Evolutionary conservation across 2,888 invertebrate genomes (phyloP), one percentile per base, ranked within the genome.

Genomic region (Hyalella azteca): DNA sequence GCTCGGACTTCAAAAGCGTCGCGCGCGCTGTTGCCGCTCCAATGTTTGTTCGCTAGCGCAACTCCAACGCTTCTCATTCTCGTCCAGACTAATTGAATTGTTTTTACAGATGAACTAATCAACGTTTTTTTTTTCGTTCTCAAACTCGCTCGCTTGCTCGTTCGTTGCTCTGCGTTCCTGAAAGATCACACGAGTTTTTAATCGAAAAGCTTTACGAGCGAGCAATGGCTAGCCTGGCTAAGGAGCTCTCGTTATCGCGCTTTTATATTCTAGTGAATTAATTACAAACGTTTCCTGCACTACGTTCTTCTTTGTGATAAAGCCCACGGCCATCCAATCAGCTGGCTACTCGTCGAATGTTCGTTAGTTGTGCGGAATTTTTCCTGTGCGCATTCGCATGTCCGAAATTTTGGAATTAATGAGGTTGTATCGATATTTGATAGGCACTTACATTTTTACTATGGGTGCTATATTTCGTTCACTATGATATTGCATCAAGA

Each of bases 61-160:
- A 66, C 66, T 66, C 36, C 66, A 36, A 36, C 66, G 32, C 66
- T 32, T 15, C 66, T 66, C 66, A 66, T 66, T 66, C 66, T 19
- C 66, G 36, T 36, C 22, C 66, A 32, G 36, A 66, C 66, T 66
- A 66, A 66, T 66, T 66, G 66, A 66, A 66, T 66, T 66, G 66
- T 66, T 66, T 66, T 66, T 66, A 36, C 36, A 32, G 39, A 66
- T 66, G 66, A 66, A 66, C 36, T 66, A 66, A 66, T 66, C 66
- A 66, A 66, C 3, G 19, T 7, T n/a, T 29, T 36, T 32, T 66
- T 66, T 66, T 66, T 66, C 15, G 5, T 66, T 66, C 36, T 66
- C 26, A 54, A 54, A 54, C 54, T 26, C 54, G 29, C 54, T 54
- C 54, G 26, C 54, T 54, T 26, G 29, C 54, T 54, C 54, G 26